Conservation (phyloP, 2,888 invertebrate species). For the Pollenia labialis region DNA sequence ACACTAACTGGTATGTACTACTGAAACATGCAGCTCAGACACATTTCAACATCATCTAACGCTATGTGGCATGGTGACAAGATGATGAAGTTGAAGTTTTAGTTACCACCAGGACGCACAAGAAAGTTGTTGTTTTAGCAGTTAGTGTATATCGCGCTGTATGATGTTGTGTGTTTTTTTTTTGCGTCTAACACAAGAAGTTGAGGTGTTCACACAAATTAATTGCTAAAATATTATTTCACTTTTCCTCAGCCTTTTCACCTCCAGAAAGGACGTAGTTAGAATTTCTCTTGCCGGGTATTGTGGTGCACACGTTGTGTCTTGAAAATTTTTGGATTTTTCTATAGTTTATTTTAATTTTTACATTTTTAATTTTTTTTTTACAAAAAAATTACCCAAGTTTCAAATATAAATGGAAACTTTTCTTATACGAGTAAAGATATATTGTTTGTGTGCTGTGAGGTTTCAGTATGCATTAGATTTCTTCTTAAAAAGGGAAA, state of each 20-base stretch:
- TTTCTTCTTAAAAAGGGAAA: constrained; percentile 53
- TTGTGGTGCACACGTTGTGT: constrained; percentile 21
- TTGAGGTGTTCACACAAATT: constrained; percentile 70
- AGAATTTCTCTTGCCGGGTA: constrained; percentile 34
- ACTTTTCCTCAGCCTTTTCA: constrained; percentile 31
- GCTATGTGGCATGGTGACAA: constrained; percentile 65
- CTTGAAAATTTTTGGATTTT: constrained; percentile 12
- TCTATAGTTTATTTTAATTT: neutral
- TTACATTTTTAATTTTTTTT: constrained; percentile 14
- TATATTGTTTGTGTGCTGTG: constrained; percentile 26
- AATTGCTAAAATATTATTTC: constrained; percentile 70
- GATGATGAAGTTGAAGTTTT: constrained; percentile 70
- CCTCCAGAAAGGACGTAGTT: constrained; percentile 29
- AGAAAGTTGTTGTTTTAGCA: constrained; percentile 23
- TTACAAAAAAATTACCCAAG: constrained; percentile 36
- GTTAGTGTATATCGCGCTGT: neutral
- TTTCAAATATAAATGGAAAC: constrained; percentile 45
- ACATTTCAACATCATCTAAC: constrained; percentile 64
- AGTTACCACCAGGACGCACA: constrained; percentile 64
- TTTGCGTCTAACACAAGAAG: constrained; percentile 41
- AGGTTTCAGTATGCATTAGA: constrained; percentile 61
- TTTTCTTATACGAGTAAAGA: constrained; percentile 19
- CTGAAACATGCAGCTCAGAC: constrained; percentile 23
- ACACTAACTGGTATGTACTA: neutral
- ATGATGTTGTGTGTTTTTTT: constrained; percentile 16